Conservation (phyloP, 2,888 invertebrate genomes). For the Archips xylosteana region DNA sequence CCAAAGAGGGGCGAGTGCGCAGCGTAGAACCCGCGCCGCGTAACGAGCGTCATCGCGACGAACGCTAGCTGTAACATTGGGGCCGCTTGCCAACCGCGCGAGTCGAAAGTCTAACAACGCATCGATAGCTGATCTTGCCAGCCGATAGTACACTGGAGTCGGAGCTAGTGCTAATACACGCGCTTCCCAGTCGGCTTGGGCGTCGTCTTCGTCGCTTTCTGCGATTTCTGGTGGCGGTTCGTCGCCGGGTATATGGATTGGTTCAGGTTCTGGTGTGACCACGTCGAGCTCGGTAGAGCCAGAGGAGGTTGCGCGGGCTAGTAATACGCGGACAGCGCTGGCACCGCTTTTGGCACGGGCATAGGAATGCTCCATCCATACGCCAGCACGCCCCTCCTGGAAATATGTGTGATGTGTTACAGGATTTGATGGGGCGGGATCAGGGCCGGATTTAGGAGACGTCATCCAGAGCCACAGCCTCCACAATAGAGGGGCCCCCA, state of each 20-base stretch:
- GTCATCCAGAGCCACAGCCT: too few species aligned
- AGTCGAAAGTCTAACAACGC: slow-evolving; percentile 57
- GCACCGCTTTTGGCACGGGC: slow-evolving; percentile 59
- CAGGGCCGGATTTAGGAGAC: too few species aligned
- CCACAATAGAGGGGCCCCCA: too few species aligned
- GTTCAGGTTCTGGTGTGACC: slow-evolving; percentile 42
- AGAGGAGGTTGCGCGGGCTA: slow-evolving; percentile 49
- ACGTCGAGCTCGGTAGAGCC: slow-evolving; percentile 45
- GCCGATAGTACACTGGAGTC: slow-evolving; percentile 55
- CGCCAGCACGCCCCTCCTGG: slow-evolving; percentile 55
- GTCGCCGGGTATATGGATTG: slow-evolving; percentile 45
- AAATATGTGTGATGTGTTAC: not conserved
- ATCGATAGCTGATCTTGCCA: slow-evolving; percentile 55
- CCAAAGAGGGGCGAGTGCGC: slow-evolving; percentile 48
- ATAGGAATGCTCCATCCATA: slow-evolving; percentile 78
- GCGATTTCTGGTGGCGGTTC: slow-evolving; percentile 41
- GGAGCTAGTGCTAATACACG: slow-evolving; percentile 60
- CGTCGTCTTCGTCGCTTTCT: slow-evolving; percentile 43
- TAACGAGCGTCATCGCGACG: slow-evolving; percentile 44
- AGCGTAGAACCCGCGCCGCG: slow-evolving; percentile 50
- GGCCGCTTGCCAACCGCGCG: slow-evolving; percentile 54
- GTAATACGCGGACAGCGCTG: slow-evolving; percentile 55
- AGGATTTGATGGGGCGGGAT: too few species aligned
- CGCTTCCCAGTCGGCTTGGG: slow-evolving; percentile 58
- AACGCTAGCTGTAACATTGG: slow-evolving; percentile 43